These are phyloP conservation scores for Machimus rusticus DNA, from an alignment of 2,888 invertebrate species.

Conservation along the genomic window DNA sequence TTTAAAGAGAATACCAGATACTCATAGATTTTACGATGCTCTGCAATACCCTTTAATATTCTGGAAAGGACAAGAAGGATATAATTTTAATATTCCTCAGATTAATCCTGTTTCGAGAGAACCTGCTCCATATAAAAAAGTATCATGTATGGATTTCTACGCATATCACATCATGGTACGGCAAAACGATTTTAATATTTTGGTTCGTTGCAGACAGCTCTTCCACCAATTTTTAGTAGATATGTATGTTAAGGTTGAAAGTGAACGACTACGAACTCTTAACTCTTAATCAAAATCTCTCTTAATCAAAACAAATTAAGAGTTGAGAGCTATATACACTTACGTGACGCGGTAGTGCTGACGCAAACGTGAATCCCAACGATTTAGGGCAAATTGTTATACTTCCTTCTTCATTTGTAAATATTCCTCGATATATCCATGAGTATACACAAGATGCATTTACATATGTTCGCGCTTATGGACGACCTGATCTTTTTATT, in stretches of 20 bases:
- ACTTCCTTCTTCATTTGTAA: constrained; percentile 44
- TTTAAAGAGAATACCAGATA: constrained; percentile 20
- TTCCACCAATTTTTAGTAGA: constrained; percentile 55
- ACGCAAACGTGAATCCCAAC: constrained; percentile 47
- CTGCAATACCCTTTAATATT: constrained; percentile 40
- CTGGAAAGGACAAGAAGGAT: constrained; percentile 46
- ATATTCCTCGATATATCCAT: constrained; percentile 48
- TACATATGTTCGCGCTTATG: constrained; percentile 38
- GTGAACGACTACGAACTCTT: constrained; percentile 52
- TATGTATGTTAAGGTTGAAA: constrained; percentile 55
- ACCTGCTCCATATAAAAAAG: neutral
- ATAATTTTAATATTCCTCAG: constrained; percentile 39
- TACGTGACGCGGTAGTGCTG: constrained; percentile 53
- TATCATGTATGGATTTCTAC: constrained; percentile 41
- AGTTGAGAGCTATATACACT: constrained; percentile 52
- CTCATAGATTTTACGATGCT: constrained; percentile 30
- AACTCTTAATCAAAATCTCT: too few species aligned
- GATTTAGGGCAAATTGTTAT: constrained; percentile 43
- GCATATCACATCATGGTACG: constrained; percentile 41
- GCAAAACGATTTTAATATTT: constrained; percentile 41
- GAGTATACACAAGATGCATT: constrained; percentile 48
- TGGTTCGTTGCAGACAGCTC: constrained; percentile 48
- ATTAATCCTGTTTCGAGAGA: neutral
- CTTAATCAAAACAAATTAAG: constrained; percentile 53
- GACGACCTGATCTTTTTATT: constrained; percentile 45